Evolutionary conservation across 1,140 invertebrate genomes (phyloP), one percentile per base, ranked within the genome.

Genomic region (Phymorhynchus buccinoides): DNA sequence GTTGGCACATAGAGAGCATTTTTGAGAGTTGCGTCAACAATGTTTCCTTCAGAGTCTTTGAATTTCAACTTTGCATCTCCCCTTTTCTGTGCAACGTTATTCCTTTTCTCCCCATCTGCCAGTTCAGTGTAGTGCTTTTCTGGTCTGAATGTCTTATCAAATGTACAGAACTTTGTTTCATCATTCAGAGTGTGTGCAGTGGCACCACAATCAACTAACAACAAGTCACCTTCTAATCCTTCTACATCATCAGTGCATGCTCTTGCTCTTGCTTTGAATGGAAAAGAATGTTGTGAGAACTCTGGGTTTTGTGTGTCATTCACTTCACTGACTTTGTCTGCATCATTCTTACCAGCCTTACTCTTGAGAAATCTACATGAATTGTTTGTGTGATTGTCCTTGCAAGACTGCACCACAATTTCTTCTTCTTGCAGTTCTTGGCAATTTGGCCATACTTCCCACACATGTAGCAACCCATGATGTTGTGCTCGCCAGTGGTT

Each of bases 1-100:
- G 32, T 52, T 82, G 66, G 84, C 81, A 44, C 79, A 85, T 68
- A 35, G 75, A n/a, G 32, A 77, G 44, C 22, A 41, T 75, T 85
- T 85, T 42, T n/a, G 42, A 16, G 42, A 39, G 35, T 48, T 44
- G 73, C 68, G 75, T 77, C 32, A 52, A 85, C 42, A 85, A 79
- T 56, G 56, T 44, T 80, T 80, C 35, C 14, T n/a, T 2, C 4
- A 6, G 3, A 3, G n/a, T 80, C 79, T 16, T 12, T 42, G 18
- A 42, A 44, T 80, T 12, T 48, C 22, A 48, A 27, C 16, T 41
- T 35, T 18, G n/a, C 39, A 41, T 80, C 39, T 32, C 79, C 30
- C 6, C 4, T 42, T 32, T 80, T 42, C 48, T 27, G 16, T 9
- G 79, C 37, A 62, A 62, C 22, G 22, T 27, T 62, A 27, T 27